Evolutionary conservation across 2,113 vertebrate genomes (phyloP), one percentile per base, ranked within the genome.

Genomic region (Ciconia stormi): DNA sequence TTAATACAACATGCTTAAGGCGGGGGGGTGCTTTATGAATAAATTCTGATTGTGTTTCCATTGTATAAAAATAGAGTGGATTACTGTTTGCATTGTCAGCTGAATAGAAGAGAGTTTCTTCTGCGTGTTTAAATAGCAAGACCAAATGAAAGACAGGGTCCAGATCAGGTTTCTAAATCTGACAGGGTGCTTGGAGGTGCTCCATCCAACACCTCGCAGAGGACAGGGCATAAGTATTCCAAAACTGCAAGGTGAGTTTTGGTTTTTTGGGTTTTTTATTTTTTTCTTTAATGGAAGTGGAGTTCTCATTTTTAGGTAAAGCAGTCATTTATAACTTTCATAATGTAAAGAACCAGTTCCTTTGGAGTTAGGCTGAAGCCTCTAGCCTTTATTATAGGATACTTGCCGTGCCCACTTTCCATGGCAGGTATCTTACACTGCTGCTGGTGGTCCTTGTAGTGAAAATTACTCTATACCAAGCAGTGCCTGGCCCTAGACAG

Each of bases 1-100:
- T 96, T 95, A 96, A 90, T 72, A 90, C 55, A 93, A 61, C 42
- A 58, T 90, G 92, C 83, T 80, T 84, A 82, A 84, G 22, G n/a
- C 9, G 14, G 15, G 9, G 26, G 23, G 65, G 11, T 94, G 81
- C 55, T 80, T 97, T 90, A 32, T 3, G 16, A 78, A 85, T 85
- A 67, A 96, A 87, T 82, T 59, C 55, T 90, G 70, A 85, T 50
- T 96, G 47, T 53, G 38, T 65, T 89, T 95, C 83, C 58, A 62
- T 32, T 82, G 44, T 71, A 58, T 77, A 85, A 72, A 91, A 58
- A n/a, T 55, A 63, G 34, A 87, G 6, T 32, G 36, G 46, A 62
- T 76, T 81, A 76, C 11, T 11, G 26, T 56, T 78, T 78, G 34
- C 34, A 34, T 52, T 52, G 16, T 58, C 22, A 73, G 52, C 34